Evolutionary conservation across 2,797 vertebrate species (phyloP), one percentile per base, ranked within the genome.

Genomic region (Sardinella longiceps): DNA sequence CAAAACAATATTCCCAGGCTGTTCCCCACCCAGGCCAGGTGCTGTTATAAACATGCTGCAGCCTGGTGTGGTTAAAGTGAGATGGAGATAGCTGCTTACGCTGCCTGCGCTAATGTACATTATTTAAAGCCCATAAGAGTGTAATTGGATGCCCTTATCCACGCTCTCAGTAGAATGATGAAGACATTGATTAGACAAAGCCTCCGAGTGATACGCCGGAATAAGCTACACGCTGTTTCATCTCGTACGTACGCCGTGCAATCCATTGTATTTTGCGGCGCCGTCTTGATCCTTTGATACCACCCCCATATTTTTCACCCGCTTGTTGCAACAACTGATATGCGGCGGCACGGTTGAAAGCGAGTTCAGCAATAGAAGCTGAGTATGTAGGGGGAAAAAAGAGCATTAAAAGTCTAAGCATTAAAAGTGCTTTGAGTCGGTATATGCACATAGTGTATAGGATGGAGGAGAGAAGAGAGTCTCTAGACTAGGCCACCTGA

Each of bases 321-420:
- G 88, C 60, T 85, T 85, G 84, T 84, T 83, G 88, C 83, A 66
- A 84, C 11, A 33, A 5, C 74, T 87, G 89, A 90, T 81, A 85
- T 82, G 37, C 39, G 7, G 43, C 43, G 43, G 7, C 80, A 63
- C 80, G 10, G 6, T 50, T 12, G 70, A 84, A 83, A 82, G 37
- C 43, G 77, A 39, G 37, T 60, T 80, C 77, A 39, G 70, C 20
- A 46, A 80, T 60, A 48, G 63, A 45, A 77, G 80, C 11, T 39
- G n/a, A 37, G 80, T 18, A 43, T 23, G 20, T 2, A 74, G 46
- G 30, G 11, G 46, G 46, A 12, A 81, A 53, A 81, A 37, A 86
- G 66, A 85, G 83, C 81, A 82, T 83, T 53, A 25, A 63, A 60
- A 14, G 20, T 51, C n/a, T 45, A 33, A 85, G 83, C 81, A 82